Evolutionary conservation across 2,888 invertebrate species (phyloP).

Genomic region (Entomobrya multifasciata): DNA sequence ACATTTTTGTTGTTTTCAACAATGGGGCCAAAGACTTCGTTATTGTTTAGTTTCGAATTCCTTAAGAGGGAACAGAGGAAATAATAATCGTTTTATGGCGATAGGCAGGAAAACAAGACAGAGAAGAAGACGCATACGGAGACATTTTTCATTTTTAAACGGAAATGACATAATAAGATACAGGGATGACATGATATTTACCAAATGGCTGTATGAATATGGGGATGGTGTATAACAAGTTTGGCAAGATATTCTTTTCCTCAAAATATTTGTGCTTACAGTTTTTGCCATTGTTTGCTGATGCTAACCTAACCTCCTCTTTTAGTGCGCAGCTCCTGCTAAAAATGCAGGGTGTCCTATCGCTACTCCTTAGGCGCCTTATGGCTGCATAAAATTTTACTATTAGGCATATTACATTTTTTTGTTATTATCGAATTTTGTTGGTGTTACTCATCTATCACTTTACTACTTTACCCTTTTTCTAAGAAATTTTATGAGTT

Average conservation of each 20-base stretch:
- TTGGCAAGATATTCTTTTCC: not conserved
- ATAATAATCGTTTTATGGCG: constrained; percentile 35
- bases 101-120: constrained; percentile 34
- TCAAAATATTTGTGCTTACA: not conserved
- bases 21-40: too few species aligned
- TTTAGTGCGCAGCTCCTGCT: too few species aligned
- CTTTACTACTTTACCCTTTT: too few species aligned
- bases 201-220: not conserved
- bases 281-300: not conserved
- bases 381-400: not conserved
- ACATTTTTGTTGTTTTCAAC: too few species aligned
- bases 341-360: too few species aligned
- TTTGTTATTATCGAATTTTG: too few species aligned
- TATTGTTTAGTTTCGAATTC: too few species aligned
- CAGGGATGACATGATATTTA: constrained; percentile 17
- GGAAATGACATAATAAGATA: constrained; percentile 57
- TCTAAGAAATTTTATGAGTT: too few species aligned
- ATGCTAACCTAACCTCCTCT: not conserved
- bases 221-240: not conserved
- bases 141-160: constrained; percentile 35
- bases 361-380: not conserved
- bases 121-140: not conserved
- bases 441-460: too few species aligned
- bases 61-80: too few species aligned
- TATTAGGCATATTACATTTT: not conserved